A percentile compares a stretch with the other conserved stretches of the same genome.
phyloP scores from a whole-genome alignment of 2,797 vertebrate species.

The Rhadinocentrus ornatus region DNA sequence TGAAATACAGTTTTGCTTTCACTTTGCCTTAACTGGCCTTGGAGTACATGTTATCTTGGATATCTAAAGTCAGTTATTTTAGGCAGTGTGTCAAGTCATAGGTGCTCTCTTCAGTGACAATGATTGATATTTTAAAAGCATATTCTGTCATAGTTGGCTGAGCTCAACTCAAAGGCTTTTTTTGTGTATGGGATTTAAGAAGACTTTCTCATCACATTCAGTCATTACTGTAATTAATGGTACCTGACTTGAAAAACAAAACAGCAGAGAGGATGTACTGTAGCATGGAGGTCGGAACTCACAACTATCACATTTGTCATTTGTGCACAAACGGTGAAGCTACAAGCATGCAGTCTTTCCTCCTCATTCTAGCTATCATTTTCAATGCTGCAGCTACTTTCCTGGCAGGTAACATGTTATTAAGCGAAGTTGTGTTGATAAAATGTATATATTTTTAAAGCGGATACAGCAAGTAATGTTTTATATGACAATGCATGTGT shows the following conservation, averaged over 20 bases:
- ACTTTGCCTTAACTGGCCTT: conserved; percentile 43
- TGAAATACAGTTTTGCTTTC: conserved; percentile 66
- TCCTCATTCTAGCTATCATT: conserved; percentile 7
- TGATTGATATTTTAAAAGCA: conserved; percentile 60
- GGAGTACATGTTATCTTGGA: conserved; percentile 34
- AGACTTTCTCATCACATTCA: conserved; percentile 25
- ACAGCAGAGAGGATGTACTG: neutral
- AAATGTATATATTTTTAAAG: conserved; percentile 21
- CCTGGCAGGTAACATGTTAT: conserved; percentile 7
- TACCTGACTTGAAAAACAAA: neutral
- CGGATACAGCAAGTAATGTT: conserved; percentile 11
- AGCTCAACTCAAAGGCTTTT: conserved; percentile 7
- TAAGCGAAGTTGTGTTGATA: conserved; percentile 17
- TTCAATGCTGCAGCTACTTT: conserved; percentile 18
- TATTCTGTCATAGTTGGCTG: conserved; percentile 40
- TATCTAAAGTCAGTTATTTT: conserved; percentile 44
- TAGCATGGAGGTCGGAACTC: neutral
- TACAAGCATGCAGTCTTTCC: conserved; percentile 14
- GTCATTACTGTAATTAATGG: conserved; percentile 35
- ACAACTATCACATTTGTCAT: neutral
- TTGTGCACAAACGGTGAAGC: neutral
- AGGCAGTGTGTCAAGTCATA: conserved; percentile 25
- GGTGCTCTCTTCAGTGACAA: conserved; percentile 1
- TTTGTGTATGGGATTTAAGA: conserved; percentile 9
- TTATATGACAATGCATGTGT: conserved; percentile 20